Evolutionary conservation across 2,888 invertebrate genomes (phyloP).

Genomic region (Stenurella melanura): DNA sequence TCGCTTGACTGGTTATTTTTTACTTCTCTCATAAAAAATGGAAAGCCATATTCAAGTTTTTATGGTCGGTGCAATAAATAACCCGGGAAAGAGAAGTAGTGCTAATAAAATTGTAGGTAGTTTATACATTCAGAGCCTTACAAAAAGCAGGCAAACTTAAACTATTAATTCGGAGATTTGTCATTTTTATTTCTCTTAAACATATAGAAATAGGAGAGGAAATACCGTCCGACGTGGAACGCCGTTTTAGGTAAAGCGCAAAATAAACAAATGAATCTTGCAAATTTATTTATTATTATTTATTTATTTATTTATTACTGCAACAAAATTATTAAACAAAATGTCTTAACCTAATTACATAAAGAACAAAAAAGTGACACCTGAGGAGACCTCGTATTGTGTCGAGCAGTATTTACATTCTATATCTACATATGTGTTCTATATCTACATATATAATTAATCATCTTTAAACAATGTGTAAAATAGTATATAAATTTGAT

Average conservation of each 20-base stretch:
- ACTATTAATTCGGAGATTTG: conserved; percentile 54
- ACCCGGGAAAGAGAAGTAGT: conserved; percentile 30
- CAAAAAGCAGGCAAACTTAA: conserved; percentile 47
- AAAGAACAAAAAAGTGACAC: too few relatives aligned
- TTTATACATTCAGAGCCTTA: conserved; percentile 50
- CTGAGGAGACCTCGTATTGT: too few relatives aligned
- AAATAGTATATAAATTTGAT: too few relatives aligned
- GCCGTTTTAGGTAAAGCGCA: conserved; percentile 20
- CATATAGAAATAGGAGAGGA: conserved; percentile 38
- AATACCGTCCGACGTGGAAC: background rate
- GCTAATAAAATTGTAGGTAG: conserved; percentile 52
- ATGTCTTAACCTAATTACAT: too few relatives aligned
- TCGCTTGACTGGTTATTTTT: conserved; percentile 32
- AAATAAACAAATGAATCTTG: conserved; percentile 37
- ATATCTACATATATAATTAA: too few relatives aligned
- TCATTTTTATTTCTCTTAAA: conserved; percentile 54
- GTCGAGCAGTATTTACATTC: too few relatives aligned
- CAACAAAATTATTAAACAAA: too few relatives aligned
- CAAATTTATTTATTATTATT: too few relatives aligned
- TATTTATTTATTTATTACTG: too few relatives aligned
- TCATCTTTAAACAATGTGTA: too few relatives aligned
- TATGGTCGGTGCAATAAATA: conserved; percentile 41
- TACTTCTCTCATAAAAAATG: conserved; percentile 38
- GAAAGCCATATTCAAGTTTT: conserved; percentile 38
- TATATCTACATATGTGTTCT: too few relatives aligned